phyloP scores from a whole-genome alignment of 2,888 invertebrate genomes.

The Fragum whitleyi region DNA sequence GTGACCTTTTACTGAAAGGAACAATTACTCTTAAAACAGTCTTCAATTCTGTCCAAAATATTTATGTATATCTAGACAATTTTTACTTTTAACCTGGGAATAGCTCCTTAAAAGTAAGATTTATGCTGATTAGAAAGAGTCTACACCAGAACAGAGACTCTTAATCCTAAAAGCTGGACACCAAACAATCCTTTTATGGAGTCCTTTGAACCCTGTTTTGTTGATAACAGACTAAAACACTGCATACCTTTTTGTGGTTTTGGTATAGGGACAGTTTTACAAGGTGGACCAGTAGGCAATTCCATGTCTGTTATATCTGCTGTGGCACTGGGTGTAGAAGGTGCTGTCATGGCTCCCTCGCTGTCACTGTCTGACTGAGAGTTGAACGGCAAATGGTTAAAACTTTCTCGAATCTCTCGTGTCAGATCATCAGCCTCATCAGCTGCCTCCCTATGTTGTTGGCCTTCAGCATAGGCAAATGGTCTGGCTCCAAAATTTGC shows the following conservation, averaged over 20 bases:
- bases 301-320: conserved; percentile 62
- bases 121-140: no score
- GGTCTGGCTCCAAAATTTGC: conserved; percentile 84
- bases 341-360: conserved; percentile 75
- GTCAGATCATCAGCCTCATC: conserved; percentile 83
- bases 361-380: conserved; percentile 83
- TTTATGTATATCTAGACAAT: no score
- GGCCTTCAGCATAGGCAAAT: conserved; percentile 83
- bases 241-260: conserved; percentile 80
- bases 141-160: no score
- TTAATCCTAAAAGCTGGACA: no score
- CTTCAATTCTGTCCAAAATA: no score
- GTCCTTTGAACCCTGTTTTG: no score
- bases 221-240: no score
- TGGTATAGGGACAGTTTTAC: conserved; percentile 77
- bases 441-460: conserved; percentile 82
- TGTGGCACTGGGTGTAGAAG: conserved; percentile 64
- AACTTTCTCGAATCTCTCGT: conserved; percentile 83
- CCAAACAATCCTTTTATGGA: no score
- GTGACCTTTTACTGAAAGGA: no score
- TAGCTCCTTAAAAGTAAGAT: no score
- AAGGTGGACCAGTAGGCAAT: conserved; percentile 73
- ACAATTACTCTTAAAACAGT: no score
- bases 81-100: no score
- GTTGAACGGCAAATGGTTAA: conserved; percentile 83